phyloP scores from a whole-genome alignment of 2,888 invertebrate species.

The Ochropacha duplaris region DNA sequence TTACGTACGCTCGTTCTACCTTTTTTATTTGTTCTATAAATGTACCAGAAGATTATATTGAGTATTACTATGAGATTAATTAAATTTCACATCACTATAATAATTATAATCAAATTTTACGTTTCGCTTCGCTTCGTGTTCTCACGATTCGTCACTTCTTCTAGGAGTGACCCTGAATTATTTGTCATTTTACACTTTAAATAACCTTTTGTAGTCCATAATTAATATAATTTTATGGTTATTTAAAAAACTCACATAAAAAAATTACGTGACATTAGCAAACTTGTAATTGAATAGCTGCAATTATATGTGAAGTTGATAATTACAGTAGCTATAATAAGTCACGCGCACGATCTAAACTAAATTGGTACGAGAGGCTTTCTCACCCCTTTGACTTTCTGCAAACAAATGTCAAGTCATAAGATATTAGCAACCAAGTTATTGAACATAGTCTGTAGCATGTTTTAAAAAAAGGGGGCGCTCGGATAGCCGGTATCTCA shows the following conservation, averaged over 20 bases:
- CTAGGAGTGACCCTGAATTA: too few species aligned
- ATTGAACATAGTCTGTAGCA: background rate
- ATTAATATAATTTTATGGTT: background rate
- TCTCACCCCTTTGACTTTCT: conserved; percentile 21
- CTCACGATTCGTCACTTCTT: too few species aligned
- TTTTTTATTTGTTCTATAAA: too few species aligned
- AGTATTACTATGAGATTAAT: too few species aligned
- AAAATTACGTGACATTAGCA: background rate
- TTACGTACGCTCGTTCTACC: too few species aligned
- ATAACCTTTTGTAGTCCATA: background rate
- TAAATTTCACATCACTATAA: too few species aligned
- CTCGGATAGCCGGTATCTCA: too few species aligned
- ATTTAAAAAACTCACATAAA: background rate
- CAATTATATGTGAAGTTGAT: conserved; percentile 13
- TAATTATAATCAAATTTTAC: too few species aligned
- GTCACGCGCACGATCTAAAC: conserved; percentile 37
- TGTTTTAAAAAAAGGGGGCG: too few species aligned
- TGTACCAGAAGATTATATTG: too few species aligned
- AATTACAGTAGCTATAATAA: conserved; percentile 38
- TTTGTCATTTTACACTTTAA: too few species aligned
- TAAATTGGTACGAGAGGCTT: conserved; percentile 35
- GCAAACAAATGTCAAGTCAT: conserved; percentile 14
- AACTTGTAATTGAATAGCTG: background rate
- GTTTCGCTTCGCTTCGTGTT: too few species aligned
- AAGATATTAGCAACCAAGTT: background rate